These are phyloP conservation scores for Equus przewalskii DNA, from an alignment of 2,113 vertebrate species.

Conservation along the genomic window DNA sequence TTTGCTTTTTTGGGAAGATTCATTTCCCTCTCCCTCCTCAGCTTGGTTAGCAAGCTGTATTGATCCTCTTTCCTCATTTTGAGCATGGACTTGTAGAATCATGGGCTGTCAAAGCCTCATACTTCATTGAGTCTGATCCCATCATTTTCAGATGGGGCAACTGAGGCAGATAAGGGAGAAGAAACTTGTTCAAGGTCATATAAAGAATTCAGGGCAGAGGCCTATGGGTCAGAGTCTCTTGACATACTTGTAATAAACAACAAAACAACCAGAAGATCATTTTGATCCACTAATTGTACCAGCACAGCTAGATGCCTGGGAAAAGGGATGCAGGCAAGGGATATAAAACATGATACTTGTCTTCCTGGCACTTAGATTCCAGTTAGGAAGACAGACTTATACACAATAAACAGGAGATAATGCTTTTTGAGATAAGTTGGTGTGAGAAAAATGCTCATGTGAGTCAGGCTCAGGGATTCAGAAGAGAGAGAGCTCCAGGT, in stretches of 20 bases:
- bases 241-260: background rate
- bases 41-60: background rate
- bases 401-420: background rate
- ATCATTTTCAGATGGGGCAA: conserved; percentile 6
- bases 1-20: conserved; percentile 21
- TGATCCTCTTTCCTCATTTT: background rate
- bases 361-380: background rate
- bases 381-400: background rate
- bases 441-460: background rate
- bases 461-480: background rate
- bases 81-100: background rate
- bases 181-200: background rate
- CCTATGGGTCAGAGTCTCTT: background rate
- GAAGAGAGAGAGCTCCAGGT: background rate
- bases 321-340: background rate
- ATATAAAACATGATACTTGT: background rate
- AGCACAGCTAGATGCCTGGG: background rate
- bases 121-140: background rate
- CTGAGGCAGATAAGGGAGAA: background rate
- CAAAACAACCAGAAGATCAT: background rate
- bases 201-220: background rate
- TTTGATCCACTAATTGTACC: conserved; percentile 11
- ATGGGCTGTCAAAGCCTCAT: background rate
- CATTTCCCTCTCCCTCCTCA: background rate
- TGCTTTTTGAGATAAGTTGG: background rate